Evolutionary conservation across 1,140 invertebrate species (phyloP).

Genomic region (Bathynomus jamesi): DNA sequence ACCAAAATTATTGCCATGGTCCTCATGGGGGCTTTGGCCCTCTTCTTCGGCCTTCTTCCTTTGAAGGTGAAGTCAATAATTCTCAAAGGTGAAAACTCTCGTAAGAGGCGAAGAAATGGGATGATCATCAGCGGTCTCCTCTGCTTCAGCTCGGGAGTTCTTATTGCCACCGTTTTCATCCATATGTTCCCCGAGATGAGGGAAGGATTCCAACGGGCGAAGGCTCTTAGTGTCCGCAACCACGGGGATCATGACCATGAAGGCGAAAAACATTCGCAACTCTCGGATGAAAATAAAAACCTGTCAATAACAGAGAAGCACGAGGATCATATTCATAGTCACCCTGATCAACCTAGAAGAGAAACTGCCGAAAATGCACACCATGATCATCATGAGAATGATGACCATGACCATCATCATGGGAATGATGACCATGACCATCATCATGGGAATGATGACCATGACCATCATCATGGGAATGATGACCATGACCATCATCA

Average conservation of each 20-base stretch:
- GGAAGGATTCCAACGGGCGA: constrained; percentile 8
- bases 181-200: constrained; percentile 74
- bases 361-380: too few species aligned
- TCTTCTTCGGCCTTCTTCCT: constrained; percentile 59
- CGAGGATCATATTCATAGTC: background rate
- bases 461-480: background rate
- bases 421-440: background rate
- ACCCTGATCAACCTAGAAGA: too few species aligned
- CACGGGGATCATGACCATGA: constrained; percentile 27
- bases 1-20: constrained; percentile 66
- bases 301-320: too few species aligned
- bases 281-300: background rate
- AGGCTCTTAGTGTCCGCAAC: constrained; percentile 19
- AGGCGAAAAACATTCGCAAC: background rate
- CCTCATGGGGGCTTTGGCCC: constrained; percentile 58
- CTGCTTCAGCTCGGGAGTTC: constrained; percentile 75
- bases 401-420: constrained; percentile 1
- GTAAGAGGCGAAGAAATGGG: constrained; percentile 25
- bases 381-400: background rate
- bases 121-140: constrained; percentile 46
- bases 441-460: constrained; percentile 3
- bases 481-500: too few species aligned
- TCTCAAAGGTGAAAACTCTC: constrained; percentile 26
- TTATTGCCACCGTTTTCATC: constrained; percentile 68
- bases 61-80: constrained; percentile 47